A percentile compares a stretch with the other conserved stretches of the same genome.
phyloP scores from a whole-genome alignment of 53 echinoderm and acorn worm genomes.

The Astropecten irregularis region DNA sequence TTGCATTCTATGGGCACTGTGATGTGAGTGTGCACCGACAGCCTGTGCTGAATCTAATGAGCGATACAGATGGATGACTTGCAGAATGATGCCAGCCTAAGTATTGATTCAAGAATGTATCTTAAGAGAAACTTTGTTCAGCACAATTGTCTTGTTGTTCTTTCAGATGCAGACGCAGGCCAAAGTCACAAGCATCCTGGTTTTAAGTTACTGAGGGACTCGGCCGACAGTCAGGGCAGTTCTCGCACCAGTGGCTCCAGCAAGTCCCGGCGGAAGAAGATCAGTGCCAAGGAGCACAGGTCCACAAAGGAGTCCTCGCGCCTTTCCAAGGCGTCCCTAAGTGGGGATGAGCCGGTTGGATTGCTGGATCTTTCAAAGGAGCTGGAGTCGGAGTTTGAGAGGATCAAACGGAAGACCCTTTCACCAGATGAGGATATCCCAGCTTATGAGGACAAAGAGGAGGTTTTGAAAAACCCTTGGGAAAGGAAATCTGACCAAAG shows the following conservation, averaged over 20 bases:
- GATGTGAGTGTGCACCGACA: too few relatives aligned
- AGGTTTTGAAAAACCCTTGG: constrained; percentile 7
- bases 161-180: constrained; percentile 9
- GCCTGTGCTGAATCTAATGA: too few relatives aligned
- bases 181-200: neutral
- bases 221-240: neutral
- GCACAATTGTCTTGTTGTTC: too few relatives aligned
- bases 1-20: too few relatives aligned
- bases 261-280: constrained; percentile 41
- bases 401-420: constrained; percentile 66
- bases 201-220: neutral
- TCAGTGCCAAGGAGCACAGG: constrained; percentile 16
- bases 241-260: constrained; percentile 6
- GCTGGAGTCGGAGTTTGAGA: constrained; percentile 76
- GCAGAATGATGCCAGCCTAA: too few relatives aligned
- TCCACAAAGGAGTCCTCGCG: constrained; percentile 14
- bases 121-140: too few relatives aligned
- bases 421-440: constrained; percentile 43
- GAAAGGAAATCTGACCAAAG: constrained; percentile 10
- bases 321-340: neutral
- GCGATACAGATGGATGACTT: too few relatives aligned
- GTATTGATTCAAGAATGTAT: too few relatives aligned
- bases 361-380: constrained; percentile 55
- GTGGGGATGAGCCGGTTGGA: neutral
- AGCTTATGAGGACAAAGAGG: constrained; percentile 6